Percentiles rank a stretch among this genome's conserved stretches.
phyloP scores from a whole-genome alignment of 2,113 vertebrate species.

The Actenoides lindsayi region DNA sequence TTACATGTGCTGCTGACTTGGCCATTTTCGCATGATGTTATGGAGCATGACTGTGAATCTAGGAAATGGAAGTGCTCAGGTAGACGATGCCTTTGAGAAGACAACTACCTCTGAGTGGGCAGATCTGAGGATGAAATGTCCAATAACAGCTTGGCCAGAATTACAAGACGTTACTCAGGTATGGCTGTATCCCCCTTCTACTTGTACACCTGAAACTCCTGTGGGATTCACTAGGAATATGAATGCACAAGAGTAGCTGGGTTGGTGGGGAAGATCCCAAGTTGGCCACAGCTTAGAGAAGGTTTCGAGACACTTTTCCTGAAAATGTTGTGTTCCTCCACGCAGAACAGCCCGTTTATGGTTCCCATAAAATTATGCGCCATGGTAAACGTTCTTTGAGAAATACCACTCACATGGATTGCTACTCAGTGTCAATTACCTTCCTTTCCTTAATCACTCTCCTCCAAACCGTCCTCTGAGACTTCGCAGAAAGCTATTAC shows the following conservation, averaged over 20 bases:
- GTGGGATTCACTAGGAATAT: not conserved
- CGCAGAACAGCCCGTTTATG: not conserved
- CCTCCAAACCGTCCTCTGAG: not conserved
- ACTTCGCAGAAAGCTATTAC: not conserved
- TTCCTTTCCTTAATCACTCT: not conserved
- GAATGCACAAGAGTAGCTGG: not conserved
- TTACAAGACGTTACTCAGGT: not conserved
- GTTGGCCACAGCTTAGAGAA: not conserved
- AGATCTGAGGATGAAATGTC: not conserved
- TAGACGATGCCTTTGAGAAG: not conserved
- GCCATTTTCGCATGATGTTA: not conserved
- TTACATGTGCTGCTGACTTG: not conserved
- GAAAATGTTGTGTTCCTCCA: not conserved
- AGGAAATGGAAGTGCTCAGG: not conserved
- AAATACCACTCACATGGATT: not conserved
- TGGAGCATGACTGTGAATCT: not conserved
- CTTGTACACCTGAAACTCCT: not conserved
- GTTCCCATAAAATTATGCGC: not conserved
- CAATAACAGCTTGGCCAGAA: not conserved
- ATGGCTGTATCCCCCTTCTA: not conserved
- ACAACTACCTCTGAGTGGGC: not conserved
- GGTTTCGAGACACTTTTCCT: not conserved
- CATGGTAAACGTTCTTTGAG: not conserved
- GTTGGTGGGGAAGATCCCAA: not conserved
- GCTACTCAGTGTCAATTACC: not conserved